Conservation (phyloP, 2,113 vertebrate genomes). For the Jaculus jaculus region DNA sequence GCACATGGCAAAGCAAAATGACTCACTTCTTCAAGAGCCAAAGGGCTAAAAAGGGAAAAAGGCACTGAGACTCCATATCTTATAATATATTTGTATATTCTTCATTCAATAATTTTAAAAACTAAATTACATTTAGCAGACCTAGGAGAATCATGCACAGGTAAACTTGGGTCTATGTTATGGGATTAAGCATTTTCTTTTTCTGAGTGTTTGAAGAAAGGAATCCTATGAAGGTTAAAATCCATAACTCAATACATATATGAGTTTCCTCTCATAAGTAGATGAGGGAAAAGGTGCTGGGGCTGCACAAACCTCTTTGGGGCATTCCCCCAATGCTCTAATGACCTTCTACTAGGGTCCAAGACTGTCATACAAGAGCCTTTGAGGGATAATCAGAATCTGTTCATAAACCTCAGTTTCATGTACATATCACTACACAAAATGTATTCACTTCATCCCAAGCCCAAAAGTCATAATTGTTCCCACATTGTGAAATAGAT, state of each 20-base stretch:
- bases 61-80: neutral
- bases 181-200: neutral
- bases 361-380: neutral
- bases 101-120: neutral
- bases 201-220: neutral
- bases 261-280: neutral
- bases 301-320: neutral
- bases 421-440: neutral
- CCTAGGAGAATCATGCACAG: neutral
- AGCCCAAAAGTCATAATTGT: neutral
- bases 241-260: neutral
- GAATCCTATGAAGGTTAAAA: neutral
- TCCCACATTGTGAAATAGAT: neutral
- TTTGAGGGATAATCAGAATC: neutral
- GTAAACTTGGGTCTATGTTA: neutral
- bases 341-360: neutral
- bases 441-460: neutral
- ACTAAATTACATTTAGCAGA: neutral
- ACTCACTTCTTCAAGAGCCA: neutral
- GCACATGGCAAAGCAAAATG: too few relatives aligned
- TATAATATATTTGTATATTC: neutral
- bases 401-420: neutral
- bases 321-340: neutral
- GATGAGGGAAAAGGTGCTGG: neutral
- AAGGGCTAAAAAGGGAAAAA: neutral